Percentiles rank a stretch among this genome's conserved stretches.
phyloP scores from a whole-genome alignment of 2,797 vertebrate genomes.

The Acanthurus tractus region DNA sequence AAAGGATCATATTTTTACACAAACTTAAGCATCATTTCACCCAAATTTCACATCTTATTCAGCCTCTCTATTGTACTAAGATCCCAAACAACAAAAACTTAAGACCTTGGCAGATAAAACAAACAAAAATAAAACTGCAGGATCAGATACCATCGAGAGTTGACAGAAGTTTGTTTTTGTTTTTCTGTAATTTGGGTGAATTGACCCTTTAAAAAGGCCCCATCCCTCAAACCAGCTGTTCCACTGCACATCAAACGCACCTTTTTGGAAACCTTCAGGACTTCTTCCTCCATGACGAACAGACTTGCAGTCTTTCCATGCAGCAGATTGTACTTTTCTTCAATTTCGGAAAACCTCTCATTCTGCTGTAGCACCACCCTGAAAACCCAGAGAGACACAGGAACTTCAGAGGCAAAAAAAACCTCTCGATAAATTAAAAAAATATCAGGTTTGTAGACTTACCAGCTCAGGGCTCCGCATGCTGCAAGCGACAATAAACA shows the following conservation, averaged over 20 bases:
- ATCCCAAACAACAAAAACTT: too few relatives aligned
- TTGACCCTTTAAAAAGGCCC: constrained; percentile 2
- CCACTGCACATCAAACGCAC: constrained; percentile 74
- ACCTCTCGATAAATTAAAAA: too few relatives aligned
- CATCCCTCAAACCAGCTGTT: not conserved
- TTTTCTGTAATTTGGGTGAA: constrained; percentile 5
- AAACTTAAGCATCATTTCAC: too few relatives aligned
- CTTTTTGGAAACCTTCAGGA: constrained; percentile 90
- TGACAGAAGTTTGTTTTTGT: too few relatives aligned
- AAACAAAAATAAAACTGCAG: too few relatives aligned
- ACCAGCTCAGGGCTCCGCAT: constrained; percentile 80
- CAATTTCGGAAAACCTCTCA: constrained; percentile 86
- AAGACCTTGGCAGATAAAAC: too few relatives aligned
- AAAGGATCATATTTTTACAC: too few relatives aligned
- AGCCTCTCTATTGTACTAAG: too few relatives aligned
- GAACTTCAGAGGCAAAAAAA: not conserved
- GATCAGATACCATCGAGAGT: too few relatives aligned
- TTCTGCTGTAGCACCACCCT: constrained; percentile 92
- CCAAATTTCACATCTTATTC: too few relatives aligned
- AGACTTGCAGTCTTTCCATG: constrained; percentile 84
- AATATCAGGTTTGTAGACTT: constrained; percentile 17
- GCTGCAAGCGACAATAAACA: constrained; percentile 74
- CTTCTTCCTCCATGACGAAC: constrained; percentile 87
- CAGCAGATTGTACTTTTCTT: constrained; percentile 87
- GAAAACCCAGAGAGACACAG: constrained; percentile 28